Evolutionary conservation across 2,888 invertebrate species (phyloP).

Genomic region (Microchrysa polita): DNA sequence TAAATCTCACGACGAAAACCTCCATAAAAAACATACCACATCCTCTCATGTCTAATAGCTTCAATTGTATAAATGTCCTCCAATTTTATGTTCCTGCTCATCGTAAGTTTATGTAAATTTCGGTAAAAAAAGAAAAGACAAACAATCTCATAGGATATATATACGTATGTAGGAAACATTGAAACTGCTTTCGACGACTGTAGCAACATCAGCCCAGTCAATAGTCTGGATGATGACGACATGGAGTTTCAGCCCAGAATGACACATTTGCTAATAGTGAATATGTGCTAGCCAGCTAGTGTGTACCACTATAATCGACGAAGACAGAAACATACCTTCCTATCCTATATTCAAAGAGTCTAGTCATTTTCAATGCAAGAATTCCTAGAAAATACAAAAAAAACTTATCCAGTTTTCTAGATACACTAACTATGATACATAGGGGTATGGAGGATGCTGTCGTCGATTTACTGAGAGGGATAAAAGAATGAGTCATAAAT

Average conservation of each 20-base stretch:
- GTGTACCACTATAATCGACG: not conserved
- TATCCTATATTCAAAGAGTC: too few relatives aligned
- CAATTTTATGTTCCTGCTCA: too few relatives aligned
- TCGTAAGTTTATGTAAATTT: conserved; percentile 17
- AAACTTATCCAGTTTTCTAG: conserved; percentile 28
- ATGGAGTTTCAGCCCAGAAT: conserved; percentile 1
- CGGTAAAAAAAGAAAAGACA: conserved; percentile 3
- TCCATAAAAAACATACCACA: too few relatives aligned
- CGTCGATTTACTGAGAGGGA: not conserved
- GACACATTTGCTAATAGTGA: conserved; percentile 38
- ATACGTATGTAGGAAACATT: conserved; percentile 6
- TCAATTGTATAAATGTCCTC: too few relatives aligned
- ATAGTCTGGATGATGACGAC: conserved; percentile 19
- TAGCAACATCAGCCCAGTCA: not conserved
- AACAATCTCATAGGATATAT: too few relatives aligned
- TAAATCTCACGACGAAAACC: too few relatives aligned
- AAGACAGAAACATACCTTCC: not conserved
- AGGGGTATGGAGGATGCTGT: not conserved
- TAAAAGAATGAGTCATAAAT: conserved; percentile 27
- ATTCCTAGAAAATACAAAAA: not conserved
- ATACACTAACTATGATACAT: conserved; percentile 1
- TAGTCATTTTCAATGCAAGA: too few relatives aligned
- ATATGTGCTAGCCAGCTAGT: not conserved
- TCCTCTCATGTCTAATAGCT: too few relatives aligned
- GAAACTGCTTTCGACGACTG: conserved; percentile 38